Conservation (phyloP, 2,113 vertebrate species). For the Mesembrinibis cayennensis region DNA sequence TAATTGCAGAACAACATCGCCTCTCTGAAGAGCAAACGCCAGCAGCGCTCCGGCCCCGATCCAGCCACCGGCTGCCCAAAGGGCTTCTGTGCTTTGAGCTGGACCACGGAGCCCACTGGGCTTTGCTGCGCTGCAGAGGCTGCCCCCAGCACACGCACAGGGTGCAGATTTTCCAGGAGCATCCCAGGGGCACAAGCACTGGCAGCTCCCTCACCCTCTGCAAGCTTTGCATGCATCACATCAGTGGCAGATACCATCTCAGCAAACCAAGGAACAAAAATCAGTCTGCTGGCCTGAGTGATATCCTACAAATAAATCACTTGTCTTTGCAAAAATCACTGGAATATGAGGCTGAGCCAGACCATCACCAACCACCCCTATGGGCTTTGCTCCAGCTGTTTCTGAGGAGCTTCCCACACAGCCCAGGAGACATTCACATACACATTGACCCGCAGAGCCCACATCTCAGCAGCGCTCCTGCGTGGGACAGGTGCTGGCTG, state of each 20-base stretch:
- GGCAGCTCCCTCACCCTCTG: background rate
- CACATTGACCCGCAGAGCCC: rapidly evolving
- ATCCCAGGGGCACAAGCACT: too few species aligned
- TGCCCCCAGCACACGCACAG: background rate
- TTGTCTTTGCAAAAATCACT: background rate
- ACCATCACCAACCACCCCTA: background rate
- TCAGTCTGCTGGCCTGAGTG: background rate
- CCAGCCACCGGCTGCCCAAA: background rate
- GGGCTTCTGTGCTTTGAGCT: background rate
- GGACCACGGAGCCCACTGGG: rapidly evolving
- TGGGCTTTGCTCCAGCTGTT: background rate
- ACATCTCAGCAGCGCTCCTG: background rate
- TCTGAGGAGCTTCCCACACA: background rate
- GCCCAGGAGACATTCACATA: background rate
- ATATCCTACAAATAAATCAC: background rate
- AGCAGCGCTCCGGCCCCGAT: background rate
- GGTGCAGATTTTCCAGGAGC: background rate
- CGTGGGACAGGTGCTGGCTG: rapidly evolving
- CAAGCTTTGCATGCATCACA: background rate
- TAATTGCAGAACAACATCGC: background rate
- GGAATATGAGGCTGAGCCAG: background rate
- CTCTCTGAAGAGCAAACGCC: background rate
- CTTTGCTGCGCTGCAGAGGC: background rate
- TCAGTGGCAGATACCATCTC: background rate
- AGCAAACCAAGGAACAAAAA: background rate